phyloP scores from a whole-genome alignment of 2,888 invertebrate genomes.

The Sinohyriopsis cumingii region DNA sequence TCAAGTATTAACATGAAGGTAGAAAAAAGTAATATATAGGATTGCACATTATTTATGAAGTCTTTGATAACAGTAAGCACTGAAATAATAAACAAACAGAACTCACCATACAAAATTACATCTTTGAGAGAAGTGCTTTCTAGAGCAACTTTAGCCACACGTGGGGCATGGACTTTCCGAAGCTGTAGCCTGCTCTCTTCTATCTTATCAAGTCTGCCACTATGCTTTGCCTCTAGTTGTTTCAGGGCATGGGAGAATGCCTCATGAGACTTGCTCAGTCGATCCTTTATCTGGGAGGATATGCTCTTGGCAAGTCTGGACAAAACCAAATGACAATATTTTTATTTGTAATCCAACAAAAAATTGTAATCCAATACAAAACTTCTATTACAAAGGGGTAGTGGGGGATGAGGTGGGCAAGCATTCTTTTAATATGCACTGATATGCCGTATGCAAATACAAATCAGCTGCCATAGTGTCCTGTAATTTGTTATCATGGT shows the following conservation, averaged over 20 bases:
- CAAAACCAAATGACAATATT: background rate
- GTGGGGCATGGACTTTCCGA: constrained; percentile 83
- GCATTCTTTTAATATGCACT: no score
- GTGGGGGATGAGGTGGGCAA: background rate
- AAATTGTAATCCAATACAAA: no score
- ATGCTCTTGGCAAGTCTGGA: constrained; percentile 81
- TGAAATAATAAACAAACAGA: background rate
- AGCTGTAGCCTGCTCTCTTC: constrained; percentile 81
- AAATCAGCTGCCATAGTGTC: no score
- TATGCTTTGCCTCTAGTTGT: constrained; percentile 80
- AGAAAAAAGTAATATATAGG: no score
- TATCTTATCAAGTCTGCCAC: constrained; percentile 83
- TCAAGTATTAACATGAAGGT: no score
- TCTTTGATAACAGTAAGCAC: background rate
- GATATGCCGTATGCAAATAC: no score
- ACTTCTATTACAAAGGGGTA: background rate
- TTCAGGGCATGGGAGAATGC: constrained; percentile 83
- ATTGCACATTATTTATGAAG: no score
- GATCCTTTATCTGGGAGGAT: constrained; percentile 83
- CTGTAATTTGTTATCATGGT: no score
- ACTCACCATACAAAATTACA: constrained; percentile 80
- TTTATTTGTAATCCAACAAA: no score
- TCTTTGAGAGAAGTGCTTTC: constrained; percentile 89
- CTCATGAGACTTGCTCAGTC: constrained; percentile 84
- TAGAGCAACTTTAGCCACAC: constrained; percentile 85